phyloP scores from a whole-genome alignment of 2,113 vertebrate species.

The Galemys pyrenaicus region DNA sequence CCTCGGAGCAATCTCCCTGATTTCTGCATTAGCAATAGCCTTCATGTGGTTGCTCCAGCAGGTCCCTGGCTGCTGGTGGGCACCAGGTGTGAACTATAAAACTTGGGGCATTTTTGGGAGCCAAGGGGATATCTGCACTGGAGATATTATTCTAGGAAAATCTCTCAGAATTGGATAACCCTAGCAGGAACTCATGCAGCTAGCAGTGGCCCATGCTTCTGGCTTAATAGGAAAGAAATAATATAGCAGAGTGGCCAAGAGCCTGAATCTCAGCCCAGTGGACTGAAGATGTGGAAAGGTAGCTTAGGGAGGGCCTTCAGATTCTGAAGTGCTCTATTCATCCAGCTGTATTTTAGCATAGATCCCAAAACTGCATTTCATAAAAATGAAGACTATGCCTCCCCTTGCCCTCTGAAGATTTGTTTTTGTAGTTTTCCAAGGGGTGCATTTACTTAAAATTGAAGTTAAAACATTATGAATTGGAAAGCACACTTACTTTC shows the following conservation, averaged over 20 bases:
- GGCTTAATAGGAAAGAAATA: neutral
- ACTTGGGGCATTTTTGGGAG: rapidly evolving
- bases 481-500: neutral
- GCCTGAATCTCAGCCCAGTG: neutral
- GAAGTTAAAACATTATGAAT: neutral
- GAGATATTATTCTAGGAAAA: neutral
- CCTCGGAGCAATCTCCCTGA: neutral
- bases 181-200: neutral
- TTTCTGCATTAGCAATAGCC: neutral
- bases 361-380: neutral
- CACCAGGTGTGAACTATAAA: neutral
- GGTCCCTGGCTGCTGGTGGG: neutral
- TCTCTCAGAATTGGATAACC: neutral
- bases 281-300: neutral
- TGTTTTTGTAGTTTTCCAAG: neutral
- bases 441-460: neutral
- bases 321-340: neutral
- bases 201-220: neutral
- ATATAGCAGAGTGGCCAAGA: rapidly evolving
- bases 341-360: neutral
- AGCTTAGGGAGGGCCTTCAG: neutral
- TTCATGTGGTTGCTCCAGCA: neutral
- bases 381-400: neutral
- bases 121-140: neutral
- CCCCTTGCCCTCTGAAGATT: neutral